These are phyloP conservation scores for Lepeophtheirus salmonis DNA, from an alignment of 1,140 invertebrate species.

Conservation along the genomic window DNA sequence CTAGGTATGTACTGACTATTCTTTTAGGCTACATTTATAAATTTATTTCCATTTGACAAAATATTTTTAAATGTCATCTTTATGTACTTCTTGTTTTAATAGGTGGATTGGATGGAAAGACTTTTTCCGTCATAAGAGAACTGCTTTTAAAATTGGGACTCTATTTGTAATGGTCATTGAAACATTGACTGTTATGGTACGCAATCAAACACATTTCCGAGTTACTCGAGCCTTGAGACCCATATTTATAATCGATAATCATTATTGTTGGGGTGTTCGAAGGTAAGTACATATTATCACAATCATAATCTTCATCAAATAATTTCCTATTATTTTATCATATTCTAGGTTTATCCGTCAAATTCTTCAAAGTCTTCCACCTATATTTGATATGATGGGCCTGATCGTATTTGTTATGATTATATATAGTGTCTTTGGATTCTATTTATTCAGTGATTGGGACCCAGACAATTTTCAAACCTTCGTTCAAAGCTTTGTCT, in stretches of 20 bases:
- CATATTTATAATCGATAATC: constrained; percentile 68
- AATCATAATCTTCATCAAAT: too few species aligned
- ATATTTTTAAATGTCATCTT: not conserved
- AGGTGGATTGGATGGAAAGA: constrained; percentile 65
- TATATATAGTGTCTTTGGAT: constrained; percentile 60
- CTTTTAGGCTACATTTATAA: not conserved
- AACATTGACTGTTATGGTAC: constrained; percentile 53
- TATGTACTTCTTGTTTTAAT: not conserved
- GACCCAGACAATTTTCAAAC: constrained; percentile 9
- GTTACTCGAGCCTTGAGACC: constrained; percentile 69
- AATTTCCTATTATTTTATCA: constrained; percentile 7
- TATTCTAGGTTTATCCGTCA: constrained; percentile 31
- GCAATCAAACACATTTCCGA: constrained; percentile 65
- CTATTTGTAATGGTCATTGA: constrained; percentile 65
- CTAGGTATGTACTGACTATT: not conserved
- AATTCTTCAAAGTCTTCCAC: constrained; percentile 58
- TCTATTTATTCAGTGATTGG: constrained; percentile 50
- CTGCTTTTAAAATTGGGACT: constrained; percentile 61
- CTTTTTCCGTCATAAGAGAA: constrained; percentile 63
- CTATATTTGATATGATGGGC: constrained; percentile 69
- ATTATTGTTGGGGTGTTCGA: constrained; percentile 48
- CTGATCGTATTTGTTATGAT: constrained; percentile 66
- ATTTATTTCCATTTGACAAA: not conserved
- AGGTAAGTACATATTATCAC: constrained; percentile 26
- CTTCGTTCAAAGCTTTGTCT: constrained; percentile 44